Conservation (phyloP, 2,888 invertebrate genomes). For the Hipparchia sbordonii region DNA sequence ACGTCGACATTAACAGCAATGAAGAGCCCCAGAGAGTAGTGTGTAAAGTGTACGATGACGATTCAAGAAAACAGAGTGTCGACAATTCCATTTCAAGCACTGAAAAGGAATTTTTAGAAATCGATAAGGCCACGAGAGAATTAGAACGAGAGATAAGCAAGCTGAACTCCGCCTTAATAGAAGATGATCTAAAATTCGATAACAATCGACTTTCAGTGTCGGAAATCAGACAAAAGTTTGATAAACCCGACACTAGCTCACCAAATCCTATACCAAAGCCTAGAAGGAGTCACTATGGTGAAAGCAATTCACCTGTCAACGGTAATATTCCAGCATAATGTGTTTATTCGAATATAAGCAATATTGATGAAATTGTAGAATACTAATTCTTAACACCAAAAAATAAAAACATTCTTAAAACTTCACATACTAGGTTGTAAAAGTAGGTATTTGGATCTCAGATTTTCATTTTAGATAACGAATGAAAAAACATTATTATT, state of each 20-base stretch:
- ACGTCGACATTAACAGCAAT: constrained; percentile 64
- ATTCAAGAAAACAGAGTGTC: constrained; percentile 65
- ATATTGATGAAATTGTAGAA: constrained; percentile 11
- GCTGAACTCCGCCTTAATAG: constrained; percentile 72
- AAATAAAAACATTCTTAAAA: not conserved
- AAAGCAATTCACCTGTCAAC: constrained; percentile 57
- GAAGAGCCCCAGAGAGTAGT: constrained; percentile 70
- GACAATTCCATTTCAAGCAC: constrained; percentile 73
- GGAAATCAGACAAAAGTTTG: constrained; percentile 80
- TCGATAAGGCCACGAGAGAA: constrained; percentile 73
- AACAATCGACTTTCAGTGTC: constrained; percentile 66
- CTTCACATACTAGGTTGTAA: constrained; percentile 12
- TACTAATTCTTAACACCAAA: not conserved
- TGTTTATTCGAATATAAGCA: not conserved
- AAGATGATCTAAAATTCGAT: constrained; percentile 63
- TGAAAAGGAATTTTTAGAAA: constrained; percentile 76
- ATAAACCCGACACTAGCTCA: constrained; percentile 73
- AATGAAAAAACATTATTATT: not conserved
- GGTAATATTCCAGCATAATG: constrained; percentile 39
- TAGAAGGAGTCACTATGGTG: constrained; percentile 76
- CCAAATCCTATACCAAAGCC: constrained; percentile 84
- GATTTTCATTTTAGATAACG: constrained; percentile 26
- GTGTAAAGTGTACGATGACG: constrained; percentile 70
- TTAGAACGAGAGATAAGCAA: constrained; percentile 76
- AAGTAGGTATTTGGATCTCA: constrained; percentile 36